These are phyloP conservation scores for Pandemis heparana DNA, from an alignment of 2,888 invertebrate species.

Conservation along the genomic window DNA sequence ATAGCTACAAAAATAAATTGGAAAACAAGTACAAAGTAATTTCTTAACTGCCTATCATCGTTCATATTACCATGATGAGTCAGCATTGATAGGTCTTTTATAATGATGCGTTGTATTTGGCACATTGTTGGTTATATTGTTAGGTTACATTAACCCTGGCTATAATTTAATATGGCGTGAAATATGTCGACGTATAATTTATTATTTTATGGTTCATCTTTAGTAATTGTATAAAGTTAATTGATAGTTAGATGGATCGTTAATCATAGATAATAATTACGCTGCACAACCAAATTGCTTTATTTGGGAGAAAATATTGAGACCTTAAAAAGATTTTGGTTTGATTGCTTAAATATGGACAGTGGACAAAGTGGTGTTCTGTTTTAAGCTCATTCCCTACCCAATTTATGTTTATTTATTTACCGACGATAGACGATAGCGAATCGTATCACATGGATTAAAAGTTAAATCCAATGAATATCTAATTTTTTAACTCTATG, in stretches of 20 bases:
- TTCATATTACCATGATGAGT: conserved; percentile 26
- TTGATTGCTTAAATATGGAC: too few species aligned
- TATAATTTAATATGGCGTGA: conserved; percentile 17
- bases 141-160: conserved; percentile 20
- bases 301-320: not conserved
- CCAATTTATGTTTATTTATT: too few species aligned
- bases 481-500: too few species aligned
- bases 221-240: not conserved
- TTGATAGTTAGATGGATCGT: not conserved
- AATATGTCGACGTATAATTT: conserved; percentile 11
- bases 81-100: conserved; percentile 14
- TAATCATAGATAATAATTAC: not conserved
- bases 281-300: not conserved
- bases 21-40: conserved; percentile 35
- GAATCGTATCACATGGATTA: too few species aligned
- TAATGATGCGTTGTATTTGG: conserved; percentile 34
- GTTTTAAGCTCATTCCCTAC: too few species aligned
- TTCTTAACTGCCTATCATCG: conserved; percentile 36
- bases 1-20: conserved; percentile 30
- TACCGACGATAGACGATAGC: too few species aligned
- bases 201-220: conserved; percentile 12
- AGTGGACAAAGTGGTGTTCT: too few species aligned
- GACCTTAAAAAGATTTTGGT: not conserved
- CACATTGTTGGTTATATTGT: conserved; percentile 35
- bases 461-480: too few species aligned